Evolutionary conservation across 2,797 vertebrate species (phyloP), one percentile per base, ranked within the genome.

Genomic region (Mus minutoides): DNA sequence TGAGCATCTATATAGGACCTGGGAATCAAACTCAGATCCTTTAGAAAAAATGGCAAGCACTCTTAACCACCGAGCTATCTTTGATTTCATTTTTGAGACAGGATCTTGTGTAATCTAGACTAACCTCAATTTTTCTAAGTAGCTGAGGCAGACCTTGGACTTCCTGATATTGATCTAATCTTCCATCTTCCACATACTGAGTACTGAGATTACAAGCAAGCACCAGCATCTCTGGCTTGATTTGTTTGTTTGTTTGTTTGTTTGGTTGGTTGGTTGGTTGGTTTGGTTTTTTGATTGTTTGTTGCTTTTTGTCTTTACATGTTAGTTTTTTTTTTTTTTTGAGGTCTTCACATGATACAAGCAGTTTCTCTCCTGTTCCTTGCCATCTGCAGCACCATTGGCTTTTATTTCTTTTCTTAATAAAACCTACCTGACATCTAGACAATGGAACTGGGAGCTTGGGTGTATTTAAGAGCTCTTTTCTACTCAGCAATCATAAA

Each of bases 371-470:
- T 31, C 52, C 40, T 76, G 56, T 80, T 2, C 0, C 2, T 79
- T 88, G 92, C 62, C 21, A 79, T 79, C 94, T 95, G 77, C 95
- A 52, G 83, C n/a, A 75, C 93, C 1, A 0, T 49, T 77, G 6
- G 19, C 64, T 93, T 80, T 77, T 9, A 83, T 13, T n/a, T 86
- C 21, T 34, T 91, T 78, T 71, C 8, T 40, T 49, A 58, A 17
- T n/a, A 46, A 92, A 80, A 89, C 76, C 17, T 77, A 8, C 26
- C 16, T 21, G 6, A 43, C 49, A 21, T 90, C n/a, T 34, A 86
- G 4, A 58, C 40, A 60, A 60, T 17, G n/a, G 46, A 52, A 75
- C 62, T 3, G 49, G 56, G 40, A 69, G 9, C 54, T 79, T 76
- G 29, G 12, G 82, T 43, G 0, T 2, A 29, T 17, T 83, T 71